phyloP scores from a whole-genome alignment of 1,140 invertebrate genomes.

The Mercenaria mercenaria region DNA sequence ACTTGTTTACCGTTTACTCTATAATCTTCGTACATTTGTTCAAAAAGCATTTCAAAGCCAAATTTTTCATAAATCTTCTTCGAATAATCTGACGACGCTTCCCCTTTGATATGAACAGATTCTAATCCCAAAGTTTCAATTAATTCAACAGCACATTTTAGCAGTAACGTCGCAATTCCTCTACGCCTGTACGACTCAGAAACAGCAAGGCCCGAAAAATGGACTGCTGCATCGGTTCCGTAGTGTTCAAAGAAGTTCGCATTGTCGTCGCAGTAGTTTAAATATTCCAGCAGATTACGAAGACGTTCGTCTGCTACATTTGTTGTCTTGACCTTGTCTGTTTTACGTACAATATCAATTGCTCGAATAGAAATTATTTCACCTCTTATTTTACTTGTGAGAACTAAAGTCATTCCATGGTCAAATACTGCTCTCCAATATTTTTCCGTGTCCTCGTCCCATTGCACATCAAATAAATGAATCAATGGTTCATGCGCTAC shows the following conservation, averaged over 20 bases:
- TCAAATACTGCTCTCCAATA: not conserved
- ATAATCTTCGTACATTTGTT: not conserved
- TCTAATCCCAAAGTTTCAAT: not conserved
- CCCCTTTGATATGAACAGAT: not conserved
- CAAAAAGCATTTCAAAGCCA: slow-evolving; percentile 39
- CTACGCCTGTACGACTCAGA: not conserved
- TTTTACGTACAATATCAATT: not conserved
- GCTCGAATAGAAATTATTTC: not conserved
- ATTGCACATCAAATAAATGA: not conserved
- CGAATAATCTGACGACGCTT: no score
- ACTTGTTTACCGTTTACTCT: not conserved
- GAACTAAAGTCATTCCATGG: not conserved
- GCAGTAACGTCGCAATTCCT: not conserved
- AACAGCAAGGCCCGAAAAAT: not conserved
- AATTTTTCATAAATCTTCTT: no score
- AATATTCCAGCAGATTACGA: not conserved
- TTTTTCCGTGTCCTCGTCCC: not conserved
- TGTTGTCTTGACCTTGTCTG: not conserved
- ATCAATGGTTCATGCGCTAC: not conserved
- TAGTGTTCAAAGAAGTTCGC: not conserved
- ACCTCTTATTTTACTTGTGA: not conserved
- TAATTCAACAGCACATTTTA: not conserved
- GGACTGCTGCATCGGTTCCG: not conserved
- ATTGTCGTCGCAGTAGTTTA: not conserved
- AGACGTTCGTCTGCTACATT: not conserved